Evolutionary conservation across 2,888 invertebrate species (phyloP).

Genomic region (Beris chalybata): DNA sequence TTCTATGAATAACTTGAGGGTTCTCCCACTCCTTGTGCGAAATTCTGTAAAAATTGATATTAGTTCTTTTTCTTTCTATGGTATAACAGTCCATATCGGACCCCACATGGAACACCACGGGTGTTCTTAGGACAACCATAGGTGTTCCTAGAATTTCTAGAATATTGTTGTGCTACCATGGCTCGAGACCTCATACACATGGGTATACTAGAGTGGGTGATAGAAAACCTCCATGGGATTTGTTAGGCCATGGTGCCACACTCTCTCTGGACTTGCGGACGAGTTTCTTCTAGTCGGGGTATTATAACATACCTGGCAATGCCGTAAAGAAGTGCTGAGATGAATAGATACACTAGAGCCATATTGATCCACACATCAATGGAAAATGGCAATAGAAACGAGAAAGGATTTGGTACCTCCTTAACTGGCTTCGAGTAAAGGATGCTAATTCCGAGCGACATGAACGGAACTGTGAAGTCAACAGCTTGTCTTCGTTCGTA

Average conservation of each 20-base stretch:
- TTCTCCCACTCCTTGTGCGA: constrained; percentile 93
- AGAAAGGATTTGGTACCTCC: constrained; percentile 80
- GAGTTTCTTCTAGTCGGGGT: no score
- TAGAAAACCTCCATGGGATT: no score
- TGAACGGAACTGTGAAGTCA: constrained; percentile 96
- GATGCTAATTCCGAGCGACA: constrained; percentile 94
- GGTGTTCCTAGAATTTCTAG: neutral
- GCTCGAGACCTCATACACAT: no score
- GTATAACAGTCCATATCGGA: neutral
- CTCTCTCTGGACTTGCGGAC: no score
- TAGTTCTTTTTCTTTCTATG: neutral
- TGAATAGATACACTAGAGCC: constrained; percentile 80
- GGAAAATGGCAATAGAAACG: constrained; percentile 86
- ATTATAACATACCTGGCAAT: constrained; percentile 65
- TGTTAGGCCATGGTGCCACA: no score
- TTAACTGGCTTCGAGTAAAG: constrained; percentile 78
- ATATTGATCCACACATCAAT: constrained; percentile 89
- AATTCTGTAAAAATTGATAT: constrained; percentile 60
- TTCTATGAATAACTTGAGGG: constrained; percentile 71
- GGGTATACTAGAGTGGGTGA: no score
- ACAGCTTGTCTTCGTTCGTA: constrained; percentile 83
- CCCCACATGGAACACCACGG: neutral
- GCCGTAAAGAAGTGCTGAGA: constrained; percentile 79
- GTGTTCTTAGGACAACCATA: neutral
- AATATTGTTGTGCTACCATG: neutral